Percentiles rank a stretch among this genome's conserved stretches.
These are phyloP conservation scores for Drosophila longiperda DNA, from an alignment of 2,888 invertebrate genomes.

Conservation along the genomic window DNA sequence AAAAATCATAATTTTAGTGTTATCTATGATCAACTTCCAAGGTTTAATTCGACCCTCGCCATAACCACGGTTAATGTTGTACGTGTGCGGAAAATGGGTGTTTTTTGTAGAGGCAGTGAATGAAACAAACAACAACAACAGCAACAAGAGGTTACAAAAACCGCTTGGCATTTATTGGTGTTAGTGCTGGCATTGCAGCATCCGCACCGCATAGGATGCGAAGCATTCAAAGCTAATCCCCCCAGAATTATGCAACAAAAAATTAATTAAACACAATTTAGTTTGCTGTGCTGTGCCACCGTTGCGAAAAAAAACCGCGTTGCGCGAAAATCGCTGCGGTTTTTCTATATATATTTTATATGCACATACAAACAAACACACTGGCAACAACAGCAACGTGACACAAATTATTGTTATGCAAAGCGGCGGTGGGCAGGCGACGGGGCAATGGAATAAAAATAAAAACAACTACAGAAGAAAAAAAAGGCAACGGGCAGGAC, in stretches of 20 bases:
- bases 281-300: slow-evolving; percentile 54
- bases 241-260: slow-evolving; percentile 76
- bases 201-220: slow-evolving; percentile 36
- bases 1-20: background rate
- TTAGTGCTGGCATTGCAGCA: slow-evolving; percentile 41
- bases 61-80: slow-evolving; percentile 35
- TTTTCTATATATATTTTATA: slow-evolving; percentile 45
- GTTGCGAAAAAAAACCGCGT: slow-evolving; percentile 70
- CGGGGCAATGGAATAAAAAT: slow-evolving; percentile 41
- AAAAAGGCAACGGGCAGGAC: slow-evolving; percentile 16
- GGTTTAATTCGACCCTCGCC: slow-evolving; percentile 22
- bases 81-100: slow-evolving; percentile 55
- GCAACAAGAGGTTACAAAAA: slow-evolving; percentile 16
- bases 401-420: slow-evolving; percentile 75
- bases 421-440: slow-evolving; percentile 47
- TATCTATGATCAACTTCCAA: background rate
- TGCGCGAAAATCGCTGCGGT: slow-evolving; percentile 75
- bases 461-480: slow-evolving; percentile 29
- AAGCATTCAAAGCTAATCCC: slow-evolving; percentile 64
- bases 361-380: slow-evolving; percentile 9
- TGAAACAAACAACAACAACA: slow-evolving; percentile 36
- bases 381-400: slow-evolving; percentile 35
- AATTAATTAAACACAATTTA: slow-evolving; percentile 77
- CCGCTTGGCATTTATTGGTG: slow-evolving; percentile 59
- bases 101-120: slow-evolving; percentile 33